These are phyloP conservation scores for Coptodon bakossiorum DNA, from an alignment of 2,113 vertebrate genomes.

Conservation along the genomic window DNA sequence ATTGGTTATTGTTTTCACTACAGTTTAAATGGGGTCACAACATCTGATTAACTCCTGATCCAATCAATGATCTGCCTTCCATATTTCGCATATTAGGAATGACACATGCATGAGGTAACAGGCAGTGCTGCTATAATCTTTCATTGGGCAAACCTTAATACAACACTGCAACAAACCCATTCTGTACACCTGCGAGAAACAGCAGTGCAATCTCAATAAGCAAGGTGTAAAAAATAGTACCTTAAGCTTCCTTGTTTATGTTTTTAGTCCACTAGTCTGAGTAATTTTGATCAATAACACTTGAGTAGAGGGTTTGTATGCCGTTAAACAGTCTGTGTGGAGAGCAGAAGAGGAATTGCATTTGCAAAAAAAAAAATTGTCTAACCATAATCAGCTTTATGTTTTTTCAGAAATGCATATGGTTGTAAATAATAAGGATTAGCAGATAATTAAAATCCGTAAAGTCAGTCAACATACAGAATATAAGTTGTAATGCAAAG, in stretches of 20 bases:
- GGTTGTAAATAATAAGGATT: neutral
- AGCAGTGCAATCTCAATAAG: neutral
- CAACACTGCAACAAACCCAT: neutral
- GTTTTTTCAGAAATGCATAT: neutral
- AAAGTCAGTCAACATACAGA: neutral
- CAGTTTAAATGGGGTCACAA: neutral
- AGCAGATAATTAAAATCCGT: neutral
- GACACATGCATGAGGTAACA: neutral
- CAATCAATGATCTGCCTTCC: neutral
- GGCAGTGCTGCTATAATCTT: accelerated
- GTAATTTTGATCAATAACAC: neutral
- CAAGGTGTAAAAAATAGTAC: neutral
- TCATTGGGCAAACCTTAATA: neutral
- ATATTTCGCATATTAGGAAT: neutral
- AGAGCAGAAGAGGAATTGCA: accelerated
- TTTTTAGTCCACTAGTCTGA: neutral
- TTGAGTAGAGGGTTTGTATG: neutral
- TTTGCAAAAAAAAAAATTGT: accelerated
- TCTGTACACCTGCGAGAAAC: neutral
- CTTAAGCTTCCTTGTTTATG: neutral
- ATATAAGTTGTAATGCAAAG: neutral
- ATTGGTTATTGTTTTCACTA: neutral
- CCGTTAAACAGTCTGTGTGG: neutral
- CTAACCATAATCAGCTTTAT: neutral
- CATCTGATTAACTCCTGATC: neutral